Evolutionary conservation across 2,797 vertebrate genomes (phyloP), one percentile per base, ranked within the genome.

Genomic region (Salarias fasciatus): DNA sequence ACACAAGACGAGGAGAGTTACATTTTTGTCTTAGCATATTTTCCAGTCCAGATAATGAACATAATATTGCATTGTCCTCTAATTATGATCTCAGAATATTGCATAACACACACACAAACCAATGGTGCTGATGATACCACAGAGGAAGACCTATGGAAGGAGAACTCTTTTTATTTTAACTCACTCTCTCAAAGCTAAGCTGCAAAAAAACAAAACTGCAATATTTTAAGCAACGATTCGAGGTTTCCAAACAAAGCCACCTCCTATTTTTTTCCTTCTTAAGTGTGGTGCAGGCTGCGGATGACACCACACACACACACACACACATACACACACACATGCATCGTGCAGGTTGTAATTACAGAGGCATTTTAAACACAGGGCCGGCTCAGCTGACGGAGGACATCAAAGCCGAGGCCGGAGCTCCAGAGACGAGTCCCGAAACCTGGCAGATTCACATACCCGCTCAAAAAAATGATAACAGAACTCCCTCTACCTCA

Each of bases 341-440:
- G 67, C 76, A 74, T 84, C 61, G 59, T 51, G 77, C 88, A 84
- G 69, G 35, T 56, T 79, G 85, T 81, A 72, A 93, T 92, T 93
- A 92, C 53, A 12, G 53, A 91, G 80, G 82, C 73, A 91, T 90
- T 91, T 91, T 91, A 93, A 92, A 92, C 86, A 92, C 82, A 89
- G 91, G 80, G 65, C 76, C 71, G 68, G 67, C 88, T 92, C 88
- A 92, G 90, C 88, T 92, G 83, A 84, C 73, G 73, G 72, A 63
- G 63, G 33, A 88, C 89, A 91, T 92, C 88, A 93, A 94, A 93
- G 90, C 48, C 2, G 2, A 53, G 61, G 55, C 56, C 69, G 10
- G 64, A 75, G 86, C 87, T 41, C 41, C 74, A 66, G 86, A 13
- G 68, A 57, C 52, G 82, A 43, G 77, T 73, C 80, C 74, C 63